Base-by-base conservation (phyloP, 2,113 vertebrate species). In the Nanger granti region DNA sequence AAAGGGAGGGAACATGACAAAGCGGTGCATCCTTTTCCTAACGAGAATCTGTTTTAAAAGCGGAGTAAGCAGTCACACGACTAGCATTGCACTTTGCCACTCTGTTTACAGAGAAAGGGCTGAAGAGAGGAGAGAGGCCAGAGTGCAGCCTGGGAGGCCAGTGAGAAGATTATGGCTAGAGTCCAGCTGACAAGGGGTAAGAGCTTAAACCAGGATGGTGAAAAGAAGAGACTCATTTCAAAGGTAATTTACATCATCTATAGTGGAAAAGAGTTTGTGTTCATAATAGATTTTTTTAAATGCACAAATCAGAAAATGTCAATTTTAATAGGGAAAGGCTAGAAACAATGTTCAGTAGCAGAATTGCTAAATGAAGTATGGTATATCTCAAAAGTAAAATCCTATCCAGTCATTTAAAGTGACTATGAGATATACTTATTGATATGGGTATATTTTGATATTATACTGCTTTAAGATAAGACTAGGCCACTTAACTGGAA, bases 61-160 rank as follows among this genome's bases (percentile, higher is more conserved):
- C 59, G 60, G 54, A 54, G 64, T 62, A 41, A 49, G 88, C 26
- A 54, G 88, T 83, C 84, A 55, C 7, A 60, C 3, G 86, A 44
- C 13, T 20, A 54, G 83, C 82, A 91, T 7, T 88, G 95, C 80
- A 94, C 90, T 95, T 94, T 95, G 73, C 59, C n/a, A 62, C 93
- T 89, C 37, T 94, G 83, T 44, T 57, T 85, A 62, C 0, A 47
- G 82, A 86, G 60, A 86, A 83, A 80, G 57, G 57, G 10, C 8
- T 69, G 52, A 66, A 86, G 69, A 87, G 26, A 49, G n/a, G 17
- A 31, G 62, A 87, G 29, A 54, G 26, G 13, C 59, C 60, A 44
- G 86, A 52, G 4, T 29, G 47, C 59, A 41, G 64, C 8, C 54
- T 8, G 64, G 29, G 37, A 85, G 54, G 60, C n/a, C 64, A 26